phyloP scores from a whole-genome alignment of 2,113 vertebrate species.

The Grammomys surdaster region DNA sequence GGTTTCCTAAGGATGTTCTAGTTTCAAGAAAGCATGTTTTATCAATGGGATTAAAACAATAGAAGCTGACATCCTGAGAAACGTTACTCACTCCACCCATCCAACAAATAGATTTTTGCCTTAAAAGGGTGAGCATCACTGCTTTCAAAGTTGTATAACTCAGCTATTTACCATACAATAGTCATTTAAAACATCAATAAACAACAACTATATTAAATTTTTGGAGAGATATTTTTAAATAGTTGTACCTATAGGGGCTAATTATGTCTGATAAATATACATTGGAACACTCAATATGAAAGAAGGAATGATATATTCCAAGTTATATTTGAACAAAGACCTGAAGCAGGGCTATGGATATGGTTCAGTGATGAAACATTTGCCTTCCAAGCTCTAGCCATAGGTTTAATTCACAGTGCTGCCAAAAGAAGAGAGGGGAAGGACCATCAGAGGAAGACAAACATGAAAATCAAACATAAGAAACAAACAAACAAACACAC shows the following conservation, averaged over 20 bases:
- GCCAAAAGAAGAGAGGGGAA: neutral
- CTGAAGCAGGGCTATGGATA: neutral
- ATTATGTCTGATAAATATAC: neutral
- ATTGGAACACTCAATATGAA: neutral
- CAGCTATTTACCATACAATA: neutral
- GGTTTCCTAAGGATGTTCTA: constrained; percentile 30
- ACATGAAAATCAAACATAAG: neutral
- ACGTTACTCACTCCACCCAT: neutral
- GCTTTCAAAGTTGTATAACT: constrained; percentile 14
- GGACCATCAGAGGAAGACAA: neutral
- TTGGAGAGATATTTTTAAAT: neutral
- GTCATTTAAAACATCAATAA: neutral
- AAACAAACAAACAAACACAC: neutral
- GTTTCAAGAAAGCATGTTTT: constrained; percentile 2
- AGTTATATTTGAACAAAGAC: neutral
- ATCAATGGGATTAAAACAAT: constrained; percentile 33
- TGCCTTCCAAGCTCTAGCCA: neutral
- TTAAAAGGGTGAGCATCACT: neutral
- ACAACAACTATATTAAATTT: constrained; percentile 8
- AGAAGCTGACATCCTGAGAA: constrained; percentile 36
- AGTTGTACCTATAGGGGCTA: neutral
- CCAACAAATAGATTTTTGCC: neutral
- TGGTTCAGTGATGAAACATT: neutral
- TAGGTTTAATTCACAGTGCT: no score
- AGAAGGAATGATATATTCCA: neutral